Evolutionary conservation across 35 echinoderm and acorn worm species (phyloP).

Genomic region (Holothuria glaberrima): DNA sequence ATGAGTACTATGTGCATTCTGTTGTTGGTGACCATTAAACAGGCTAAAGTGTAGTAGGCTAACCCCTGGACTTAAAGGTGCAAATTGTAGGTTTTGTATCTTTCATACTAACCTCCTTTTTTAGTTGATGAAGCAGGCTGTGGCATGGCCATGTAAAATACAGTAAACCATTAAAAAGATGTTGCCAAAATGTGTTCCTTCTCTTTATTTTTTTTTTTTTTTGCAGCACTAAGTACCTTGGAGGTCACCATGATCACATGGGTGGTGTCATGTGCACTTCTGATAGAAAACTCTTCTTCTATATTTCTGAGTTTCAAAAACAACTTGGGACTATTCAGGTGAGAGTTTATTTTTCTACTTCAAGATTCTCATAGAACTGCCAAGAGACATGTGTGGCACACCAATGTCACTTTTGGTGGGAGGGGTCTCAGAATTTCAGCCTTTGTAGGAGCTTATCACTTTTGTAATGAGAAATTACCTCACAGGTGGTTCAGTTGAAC

Average conservation of each 20-base stretch:
- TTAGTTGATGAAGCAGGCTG: no score
- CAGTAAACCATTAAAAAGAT: neutral
- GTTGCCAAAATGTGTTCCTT: neutral
- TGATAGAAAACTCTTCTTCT: conserved; percentile 65
- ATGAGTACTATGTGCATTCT: no score
- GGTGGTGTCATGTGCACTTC: conserved; percentile 78
- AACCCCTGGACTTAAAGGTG: no score
- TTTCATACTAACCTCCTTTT: no score
- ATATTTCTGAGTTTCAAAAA: conserved; percentile 67
- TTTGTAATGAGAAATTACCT: neutral
- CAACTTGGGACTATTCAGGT: conserved; percentile 85
- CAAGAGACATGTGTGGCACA: no score
- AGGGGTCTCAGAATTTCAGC: neutral
- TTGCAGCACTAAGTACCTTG: conserved; percentile 90
- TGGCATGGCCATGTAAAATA: no score
- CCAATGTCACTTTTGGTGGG: no score
- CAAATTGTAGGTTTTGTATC: no score
- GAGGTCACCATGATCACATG: conserved; percentile 88
- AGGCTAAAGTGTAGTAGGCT: no score
- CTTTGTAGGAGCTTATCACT: neutral
- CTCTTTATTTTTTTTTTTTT: neutral
- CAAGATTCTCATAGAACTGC: no score
- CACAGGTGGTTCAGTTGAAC: no score
- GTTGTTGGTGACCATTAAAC: no score
- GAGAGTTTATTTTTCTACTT: conserved; percentile 10